Conservation (phyloP, 1,140 invertebrate species). For the Luehdorfia chinensis region DNA sequence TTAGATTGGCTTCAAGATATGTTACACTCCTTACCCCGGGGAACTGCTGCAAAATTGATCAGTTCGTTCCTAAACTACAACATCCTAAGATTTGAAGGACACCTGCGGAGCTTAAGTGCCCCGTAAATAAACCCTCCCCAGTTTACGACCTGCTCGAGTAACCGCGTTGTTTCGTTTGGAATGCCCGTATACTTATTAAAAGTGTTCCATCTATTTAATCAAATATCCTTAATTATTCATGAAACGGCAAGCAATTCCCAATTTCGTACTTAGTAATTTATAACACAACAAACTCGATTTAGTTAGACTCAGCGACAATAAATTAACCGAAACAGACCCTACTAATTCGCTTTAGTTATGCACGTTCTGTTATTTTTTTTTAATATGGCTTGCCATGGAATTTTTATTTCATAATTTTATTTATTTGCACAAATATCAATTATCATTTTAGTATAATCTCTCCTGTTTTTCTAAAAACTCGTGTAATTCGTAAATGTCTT, state of each 20-base stretch:
- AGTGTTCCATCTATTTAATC: slow-evolving; percentile 1
- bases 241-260: neutral
- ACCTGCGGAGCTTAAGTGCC: slow-evolving; percentile 13
- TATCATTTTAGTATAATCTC: no score
- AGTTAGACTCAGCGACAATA: no score
- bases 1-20: slow-evolving; percentile 11
- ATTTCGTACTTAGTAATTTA: no score
- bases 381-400: no score
- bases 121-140: slow-evolving; percentile 9
- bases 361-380: no score
- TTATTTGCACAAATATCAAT: no score
- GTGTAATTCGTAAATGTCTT: no score
- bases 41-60: slow-evolving; percentile 13
- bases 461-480: no score
- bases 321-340: no score
- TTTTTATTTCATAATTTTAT: no score
- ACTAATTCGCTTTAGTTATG: no score
- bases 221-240: neutral
- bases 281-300: no score
- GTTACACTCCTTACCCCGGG: neutral
- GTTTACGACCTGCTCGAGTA: slow-evolving; percentile 11
- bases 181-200: slow-evolving; percentile 1
- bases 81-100: slow-evolving; percentile 17
- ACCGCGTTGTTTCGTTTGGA: neutral
- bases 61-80: slow-evolving; percentile 6